Evolutionary conservation across 2,888 invertebrate species (phyloP).

Genomic region (Cheilosia vulpina): DNA sequence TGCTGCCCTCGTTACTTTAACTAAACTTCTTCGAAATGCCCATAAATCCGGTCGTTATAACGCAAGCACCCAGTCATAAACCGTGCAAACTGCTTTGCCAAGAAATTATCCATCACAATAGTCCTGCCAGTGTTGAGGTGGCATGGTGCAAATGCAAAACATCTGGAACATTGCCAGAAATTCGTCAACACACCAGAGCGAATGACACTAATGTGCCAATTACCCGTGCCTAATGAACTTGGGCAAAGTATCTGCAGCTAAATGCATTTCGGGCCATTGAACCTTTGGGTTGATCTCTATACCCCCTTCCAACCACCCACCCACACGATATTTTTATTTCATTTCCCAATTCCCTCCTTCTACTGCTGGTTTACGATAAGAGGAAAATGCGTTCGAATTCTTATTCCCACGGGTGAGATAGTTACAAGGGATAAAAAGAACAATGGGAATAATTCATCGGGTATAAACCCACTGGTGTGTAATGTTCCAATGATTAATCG

Average conservation of each 20-base stretch:
- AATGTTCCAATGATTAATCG: slow-evolving; percentile 70
- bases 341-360: not conserved
- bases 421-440: slow-evolving; percentile 21
- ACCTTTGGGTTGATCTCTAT: slow-evolving; percentile 37
- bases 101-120: slow-evolving; percentile 37
- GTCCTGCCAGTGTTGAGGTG: not conserved
- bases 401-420: slow-evolving; percentile 37
- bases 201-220: slow-evolving; percentile 51
- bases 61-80: slow-evolving; percentile 6
- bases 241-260: slow-evolving; percentile 60
- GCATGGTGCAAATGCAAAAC: slow-evolving; percentile 38
- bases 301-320: not conserved
- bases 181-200: slow-evolving; percentile 29
- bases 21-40: slow-evolving; percentile 16
- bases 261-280: slow-evolving; percentile 71
- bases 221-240: slow-evolving; percentile 60
- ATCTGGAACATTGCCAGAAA: slow-evolving; percentile 62
- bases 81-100: slow-evolving; percentile 26
- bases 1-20: not conserved
- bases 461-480: slow-evolving; percentile 57
- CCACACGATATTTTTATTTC: not conserved
- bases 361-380: slow-evolving; percentile 26
- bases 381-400: not conserved
- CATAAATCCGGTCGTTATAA: slow-evolving; percentile 17
- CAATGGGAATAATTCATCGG: slow-evolving; percentile 62